These are phyloP conservation scores for Calonectris borealis DNA, from an alignment of 2,113 vertebrate species.

Conservation along the genomic window DNA sequence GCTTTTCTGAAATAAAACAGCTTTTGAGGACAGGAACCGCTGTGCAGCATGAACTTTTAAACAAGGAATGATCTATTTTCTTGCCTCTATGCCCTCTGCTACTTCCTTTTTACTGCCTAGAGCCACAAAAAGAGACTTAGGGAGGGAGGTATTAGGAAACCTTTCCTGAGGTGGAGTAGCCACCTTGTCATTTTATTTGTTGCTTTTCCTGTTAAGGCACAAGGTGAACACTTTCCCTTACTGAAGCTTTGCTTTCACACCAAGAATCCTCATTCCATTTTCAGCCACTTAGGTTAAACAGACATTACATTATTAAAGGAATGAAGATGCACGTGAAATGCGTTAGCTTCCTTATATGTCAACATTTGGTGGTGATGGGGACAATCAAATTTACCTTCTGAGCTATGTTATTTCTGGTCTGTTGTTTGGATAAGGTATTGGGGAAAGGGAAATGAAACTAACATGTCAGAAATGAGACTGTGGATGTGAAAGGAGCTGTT, in stretches of 20 bases:
- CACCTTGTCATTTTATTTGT: not conserved
- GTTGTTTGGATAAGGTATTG: not conserved
- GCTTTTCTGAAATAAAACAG: slow-evolving; percentile 5
- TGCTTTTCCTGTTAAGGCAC: not conserved
- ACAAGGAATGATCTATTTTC: slow-evolving; percentile 27
- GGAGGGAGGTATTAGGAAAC: not conserved
- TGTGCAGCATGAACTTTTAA: slow-evolving; percentile 30
- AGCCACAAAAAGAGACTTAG: not conserved
- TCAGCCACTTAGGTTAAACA: not conserved
- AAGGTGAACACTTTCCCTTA: not conserved
- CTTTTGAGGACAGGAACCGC: not conserved
- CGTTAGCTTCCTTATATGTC: not conserved
- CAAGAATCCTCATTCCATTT: not conserved
- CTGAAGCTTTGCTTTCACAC: not conserved
- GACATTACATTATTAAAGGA: not conserved
- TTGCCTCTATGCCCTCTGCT: not conserved
- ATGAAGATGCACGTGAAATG: not conserved
- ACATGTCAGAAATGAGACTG: not conserved
- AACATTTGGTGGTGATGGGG: not conserved
- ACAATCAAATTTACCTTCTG: not conserved
- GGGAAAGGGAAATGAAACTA: not conserved
- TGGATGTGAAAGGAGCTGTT: not conserved
- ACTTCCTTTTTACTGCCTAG: not conserved
- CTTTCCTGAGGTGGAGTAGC: not conserved
- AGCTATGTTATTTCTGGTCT: not conserved